Base-by-base conservation (phyloP, 2,113 vertebrate species). In the Melanerpes aurifrons region DNA sequence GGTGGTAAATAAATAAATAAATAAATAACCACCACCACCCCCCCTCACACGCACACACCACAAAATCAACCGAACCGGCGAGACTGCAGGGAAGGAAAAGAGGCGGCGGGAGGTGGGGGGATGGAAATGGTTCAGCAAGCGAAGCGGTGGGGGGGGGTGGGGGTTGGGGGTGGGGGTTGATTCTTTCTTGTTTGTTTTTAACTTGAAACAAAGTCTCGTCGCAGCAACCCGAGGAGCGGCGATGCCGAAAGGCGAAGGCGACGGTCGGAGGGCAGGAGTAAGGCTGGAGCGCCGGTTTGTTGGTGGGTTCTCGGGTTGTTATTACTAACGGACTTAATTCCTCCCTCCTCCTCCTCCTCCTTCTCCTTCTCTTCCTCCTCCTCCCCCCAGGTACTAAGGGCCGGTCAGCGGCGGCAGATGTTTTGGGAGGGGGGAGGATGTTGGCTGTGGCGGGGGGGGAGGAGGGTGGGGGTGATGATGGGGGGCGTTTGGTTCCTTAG, bases 331-430 rank as follows among this genome's bases (percentile, higher is more conserved):
- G 75, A 94, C 85, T 92, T 90, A 75, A 81, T 95, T 88, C 96
- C 90, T 76, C 89, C 72, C 83, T 84, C 94, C 68, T 87, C 87
- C 37, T 37, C 37, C 37, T 37, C 37, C 37, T 37, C 37, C 37
- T 37, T 10, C 37, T 37, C 37, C 10, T 37, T 37, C 89, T 66
- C 93, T 84, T 58, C 54, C 54, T 58, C 57, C 57, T 31, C 57
- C 69, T 96, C 82, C 96, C 95, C 90, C 84, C 92, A 91, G 96
- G 97, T 95, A 89, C 96, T 87, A 84, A 91, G 43, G 93, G 96
- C 95, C 92, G 67, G 97, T 82, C 95, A 87, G 97, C 97, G 94
- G 85, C 96, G 80, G 45, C 45, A 15, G 45, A 47, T 47, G 16
- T 47, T 47, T 35, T 35, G 43, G 45, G 45, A 47, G 47, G 16